Conservation (phyloP, 2,113 vertebrate genomes). For the Riparia riparia region DNA sequence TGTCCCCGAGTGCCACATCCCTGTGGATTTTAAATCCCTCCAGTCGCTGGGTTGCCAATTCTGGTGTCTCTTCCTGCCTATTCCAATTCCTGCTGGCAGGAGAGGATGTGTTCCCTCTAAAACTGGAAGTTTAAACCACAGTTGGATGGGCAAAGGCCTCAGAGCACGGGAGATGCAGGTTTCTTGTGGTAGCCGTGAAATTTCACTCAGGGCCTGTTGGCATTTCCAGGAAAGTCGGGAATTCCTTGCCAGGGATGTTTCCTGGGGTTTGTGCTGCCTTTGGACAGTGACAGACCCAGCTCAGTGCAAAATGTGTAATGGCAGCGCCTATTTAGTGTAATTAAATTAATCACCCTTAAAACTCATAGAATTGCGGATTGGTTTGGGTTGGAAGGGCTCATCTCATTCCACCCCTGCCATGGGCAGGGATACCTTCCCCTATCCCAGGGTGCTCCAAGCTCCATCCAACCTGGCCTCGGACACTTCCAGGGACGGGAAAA, state of each 20-base stretch:
- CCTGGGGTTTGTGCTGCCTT: not conserved
- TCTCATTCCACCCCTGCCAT: not conserved
- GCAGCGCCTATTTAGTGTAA: not conserved
- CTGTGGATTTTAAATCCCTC: not conserved
- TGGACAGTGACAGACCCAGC: not conserved
- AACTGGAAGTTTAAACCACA: accelerated
- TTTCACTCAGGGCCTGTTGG: not conserved
- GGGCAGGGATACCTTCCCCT: not conserved
- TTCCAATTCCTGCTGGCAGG: not conserved
- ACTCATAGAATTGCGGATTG: accelerated
- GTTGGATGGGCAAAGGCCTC: not conserved
- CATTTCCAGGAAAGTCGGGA: not conserved
- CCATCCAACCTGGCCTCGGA: not conserved
- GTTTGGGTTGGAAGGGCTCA: not conserved
- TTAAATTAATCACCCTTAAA: not conserved
- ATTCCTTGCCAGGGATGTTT: not conserved
- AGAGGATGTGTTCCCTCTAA: not conserved
- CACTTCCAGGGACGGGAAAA: not conserved
- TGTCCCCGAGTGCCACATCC: not conserved
- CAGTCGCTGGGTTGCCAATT: not conserved
- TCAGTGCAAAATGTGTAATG: not conserved
- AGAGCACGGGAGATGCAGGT: accelerated
- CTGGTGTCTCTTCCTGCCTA: not conserved
- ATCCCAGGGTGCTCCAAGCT: not conserved
- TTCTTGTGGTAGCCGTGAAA: accelerated